These are phyloP conservation scores for Clanis bilineata DNA, from an alignment of 2,888 invertebrate species.

Conservation along the genomic window DNA sequence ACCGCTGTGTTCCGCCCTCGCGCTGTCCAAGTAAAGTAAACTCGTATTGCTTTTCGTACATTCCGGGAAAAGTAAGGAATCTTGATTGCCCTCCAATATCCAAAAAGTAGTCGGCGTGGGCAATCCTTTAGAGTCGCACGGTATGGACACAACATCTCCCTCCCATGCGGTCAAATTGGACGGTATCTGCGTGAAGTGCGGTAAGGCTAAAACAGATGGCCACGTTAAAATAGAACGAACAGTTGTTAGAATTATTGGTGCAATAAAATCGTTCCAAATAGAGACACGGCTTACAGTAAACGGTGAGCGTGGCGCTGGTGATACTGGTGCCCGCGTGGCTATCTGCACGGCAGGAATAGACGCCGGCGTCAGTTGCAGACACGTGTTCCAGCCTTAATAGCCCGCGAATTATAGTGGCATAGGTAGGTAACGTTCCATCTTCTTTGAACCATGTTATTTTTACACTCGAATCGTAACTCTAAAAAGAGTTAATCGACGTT, in stretches of 20 bases:
- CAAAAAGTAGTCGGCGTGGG: conserved; percentile 97
- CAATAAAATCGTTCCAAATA: conserved; percentile 66
- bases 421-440: conserved; percentile 66
- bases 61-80: conserved; percentile 81
- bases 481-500: conserved; percentile 38
- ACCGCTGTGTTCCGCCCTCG: conserved; percentile 70
- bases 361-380: conserved; percentile 92
- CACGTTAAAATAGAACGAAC: conserved; percentile 66
- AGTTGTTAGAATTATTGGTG: conserved; percentile 62
- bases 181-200: conserved; percentile 92
- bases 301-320: conserved; percentile 93
- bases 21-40: conserved; percentile 72
- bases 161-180: conserved; percentile 93
- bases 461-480: conserved; percentile 73
- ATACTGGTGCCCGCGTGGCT: conserved; percentile 94
- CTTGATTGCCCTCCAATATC: conserved; percentile 95
- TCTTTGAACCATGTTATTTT: conserved; percentile 79
- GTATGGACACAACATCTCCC: conserved; percentile 93
- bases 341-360: conserved; percentile 95
- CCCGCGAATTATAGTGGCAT: conserved; percentile 69
- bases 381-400: conserved; percentile 90
- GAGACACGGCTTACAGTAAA: conserved; percentile 90
- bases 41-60: conserved; percentile 76
- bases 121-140: conserved; percentile 95
- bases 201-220: conserved; percentile 89